Percentiles rank a stretch among this genome's conserved stretches.
phyloP scores from a whole-genome alignment of 2,113 vertebrate genomes.

The Baryphthengus martii region DNA sequence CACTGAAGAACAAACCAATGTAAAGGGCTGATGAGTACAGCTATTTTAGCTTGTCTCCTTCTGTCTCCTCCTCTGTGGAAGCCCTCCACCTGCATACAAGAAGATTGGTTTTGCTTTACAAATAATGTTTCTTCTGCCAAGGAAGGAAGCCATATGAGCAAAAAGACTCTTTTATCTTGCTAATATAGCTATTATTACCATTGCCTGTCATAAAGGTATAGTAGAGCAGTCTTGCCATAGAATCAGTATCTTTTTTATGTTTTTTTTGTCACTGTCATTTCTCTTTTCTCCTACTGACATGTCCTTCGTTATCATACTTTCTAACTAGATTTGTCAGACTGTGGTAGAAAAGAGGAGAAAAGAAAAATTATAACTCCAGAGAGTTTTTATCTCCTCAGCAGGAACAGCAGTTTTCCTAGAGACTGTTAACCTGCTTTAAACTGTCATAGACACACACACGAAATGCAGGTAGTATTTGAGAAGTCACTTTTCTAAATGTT shows the following conservation, averaged over 20 bases:
- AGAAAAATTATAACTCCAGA: background rate
- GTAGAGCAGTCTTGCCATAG: background rate
- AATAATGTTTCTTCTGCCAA: background rate
- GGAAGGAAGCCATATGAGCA: background rate
- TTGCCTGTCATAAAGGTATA: background rate
- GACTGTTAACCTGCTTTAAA: background rate
- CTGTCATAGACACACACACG: background rate
- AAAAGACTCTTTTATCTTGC: background rate
- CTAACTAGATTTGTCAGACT: background rate
- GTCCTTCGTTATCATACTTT: rapidly evolving
- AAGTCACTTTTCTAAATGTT: background rate
- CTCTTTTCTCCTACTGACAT: background rate
- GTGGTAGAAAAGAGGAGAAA: background rate
- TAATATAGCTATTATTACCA: background rate
- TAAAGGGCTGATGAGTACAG: background rate
- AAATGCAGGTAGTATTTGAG: background rate
- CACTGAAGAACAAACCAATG: background rate
- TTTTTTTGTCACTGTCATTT: background rate
- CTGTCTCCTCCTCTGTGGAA: background rate
- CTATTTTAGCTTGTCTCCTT: background rate
- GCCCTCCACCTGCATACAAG: background rate
- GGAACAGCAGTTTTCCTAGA: background rate
- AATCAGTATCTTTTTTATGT: background rate
- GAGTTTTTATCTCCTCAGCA: background rate
- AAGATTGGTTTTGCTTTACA: background rate